Evolutionary conservation across 2,888 invertebrate genomes (phyloP), one percentile per base, ranked within the genome.

Genomic region (Sacculina carcini): DNA sequence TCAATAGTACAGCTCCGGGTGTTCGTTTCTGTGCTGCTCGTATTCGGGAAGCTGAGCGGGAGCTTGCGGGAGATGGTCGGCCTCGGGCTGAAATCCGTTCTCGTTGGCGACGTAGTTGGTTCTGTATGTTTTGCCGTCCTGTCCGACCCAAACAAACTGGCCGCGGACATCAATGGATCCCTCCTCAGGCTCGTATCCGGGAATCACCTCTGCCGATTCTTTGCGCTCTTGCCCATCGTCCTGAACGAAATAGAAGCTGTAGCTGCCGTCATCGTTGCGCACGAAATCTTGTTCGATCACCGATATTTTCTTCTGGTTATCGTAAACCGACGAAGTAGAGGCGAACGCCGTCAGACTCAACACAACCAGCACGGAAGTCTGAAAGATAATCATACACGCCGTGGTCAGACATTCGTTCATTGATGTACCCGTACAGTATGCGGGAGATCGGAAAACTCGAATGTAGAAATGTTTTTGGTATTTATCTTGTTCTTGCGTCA

Each of bases 1-100:
- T n/a, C n/a, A n/a, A n/a, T n/a, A 44, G 44, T 28, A 44, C 28
- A 44, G 44, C 44, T 44, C 28, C 16, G 44, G 44, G 44, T 28
- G 28, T 4, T 28, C 19, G 24, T 16, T 3, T 7, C 44, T 6
- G 16, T 28, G 44, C 28, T 44, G 16, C 6, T 7, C 28, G 19
- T 44, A 44, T 29, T 44, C 42, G 28, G 44, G 44, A 29, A 44
- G 26, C 44, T 44, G 44, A 1, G 26, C 44, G 2, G 44, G 44
- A 9, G 28, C 44, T 10, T 14, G 14, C 1, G 44, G 44, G 16
- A 44, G 28, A 29, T 44, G 44, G 7, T n/a, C 28, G 9, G 9
- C 44, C 16, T 28, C 1, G 2, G 44, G 28, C 44, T 44, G 28
- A 29, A 28, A 44, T n/a, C 44, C 44, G 28, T 19, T 19, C 42